A percentile compares a stretch with the other conserved stretches of the same genome.
phyloP scores from a whole-genome alignment of 2,797 vertebrate genomes.

The Macropodus opercularis region DNA sequence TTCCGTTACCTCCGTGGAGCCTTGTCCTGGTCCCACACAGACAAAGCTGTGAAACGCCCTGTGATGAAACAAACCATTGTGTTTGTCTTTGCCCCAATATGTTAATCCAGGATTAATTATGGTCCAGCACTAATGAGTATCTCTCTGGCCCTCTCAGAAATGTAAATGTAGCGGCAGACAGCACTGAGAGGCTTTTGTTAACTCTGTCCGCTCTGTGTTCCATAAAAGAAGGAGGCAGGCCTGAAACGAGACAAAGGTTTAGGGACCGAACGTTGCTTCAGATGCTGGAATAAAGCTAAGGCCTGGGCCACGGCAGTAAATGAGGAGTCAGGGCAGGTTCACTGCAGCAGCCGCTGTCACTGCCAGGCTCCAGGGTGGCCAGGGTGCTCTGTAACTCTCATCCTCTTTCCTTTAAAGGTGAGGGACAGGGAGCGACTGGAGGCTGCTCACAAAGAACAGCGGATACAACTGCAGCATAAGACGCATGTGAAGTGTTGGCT shows the following conservation, averaged over 20 bases:
- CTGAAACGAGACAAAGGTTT: conserved; percentile 40
- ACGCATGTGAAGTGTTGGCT: too few species aligned
- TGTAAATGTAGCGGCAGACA: conserved; percentile 75
- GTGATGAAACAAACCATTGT: conserved; percentile 78
- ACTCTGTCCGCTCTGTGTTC: conserved; percentile 30
- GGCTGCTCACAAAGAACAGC: too few species aligned
- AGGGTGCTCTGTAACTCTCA: conserved; percentile 21
- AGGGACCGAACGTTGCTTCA: conserved; percentile 30
- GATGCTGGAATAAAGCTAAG: conserved; percentile 11
- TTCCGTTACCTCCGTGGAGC: conserved; percentile 56
- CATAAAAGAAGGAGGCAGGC: conserved; percentile 37
- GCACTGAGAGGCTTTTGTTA: conserved; percentile 59
- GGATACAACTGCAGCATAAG: too few species aligned
- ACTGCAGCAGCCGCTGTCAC: too few species aligned
- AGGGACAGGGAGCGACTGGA: background rate
- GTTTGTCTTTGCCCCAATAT: conserved; percentile 73
- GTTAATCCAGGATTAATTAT: conserved; percentile 79
- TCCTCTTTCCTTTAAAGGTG: conserved; percentile 15
- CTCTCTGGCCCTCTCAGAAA: conserved; percentile 71
- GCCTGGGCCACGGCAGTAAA: background rate
- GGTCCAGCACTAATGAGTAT: conserved; percentile 71
- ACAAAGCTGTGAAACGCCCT: conserved; percentile 61
- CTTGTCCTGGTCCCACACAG: conserved; percentile 72
- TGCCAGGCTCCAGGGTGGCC: too few species aligned
- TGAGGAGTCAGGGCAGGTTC: background rate